Percentiles rank a stretch among this genome's conserved stretches.
These are phyloP conservation scores for Callorhinus ursinus DNA, from an alignment of 2,113 vertebrate species.

Conservation along the genomic window DNA sequence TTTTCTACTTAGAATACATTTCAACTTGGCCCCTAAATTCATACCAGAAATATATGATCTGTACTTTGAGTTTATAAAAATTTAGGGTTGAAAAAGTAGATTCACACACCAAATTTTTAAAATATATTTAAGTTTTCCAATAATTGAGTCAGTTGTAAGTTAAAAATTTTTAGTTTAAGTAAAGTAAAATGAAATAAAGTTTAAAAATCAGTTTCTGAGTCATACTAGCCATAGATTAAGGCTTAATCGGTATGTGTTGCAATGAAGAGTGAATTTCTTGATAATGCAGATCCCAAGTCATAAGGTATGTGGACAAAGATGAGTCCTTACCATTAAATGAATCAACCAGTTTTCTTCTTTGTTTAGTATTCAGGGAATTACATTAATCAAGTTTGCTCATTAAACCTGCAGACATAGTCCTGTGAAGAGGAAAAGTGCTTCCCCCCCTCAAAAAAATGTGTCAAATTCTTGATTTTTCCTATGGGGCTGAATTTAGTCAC, in stretches of 20 bases:
- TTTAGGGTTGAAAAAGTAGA: not conserved
- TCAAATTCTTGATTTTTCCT: slow-evolving; percentile 58
- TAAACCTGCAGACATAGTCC: not conserved
- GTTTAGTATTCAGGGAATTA: slow-evolving; percentile 23
- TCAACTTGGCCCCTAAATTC: not conserved
- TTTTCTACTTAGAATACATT: slow-evolving; percentile 22
- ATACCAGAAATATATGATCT: not conserved
- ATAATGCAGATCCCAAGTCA: not conserved
- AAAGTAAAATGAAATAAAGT: slow-evolving; percentile 8
- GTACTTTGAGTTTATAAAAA: slow-evolving; percentile 3
- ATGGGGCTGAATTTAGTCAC: slow-evolving; percentile 43
- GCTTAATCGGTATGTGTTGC: not conserved
- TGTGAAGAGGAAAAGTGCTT: not conserved
- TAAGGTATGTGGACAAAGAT: not conserved
- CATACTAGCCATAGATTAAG: not conserved
- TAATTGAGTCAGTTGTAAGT: not conserved
- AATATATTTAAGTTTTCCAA: not conserved
- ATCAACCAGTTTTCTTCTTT: slow-evolving; percentile 18
- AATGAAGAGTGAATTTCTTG: not conserved
- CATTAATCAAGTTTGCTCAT: not conserved
- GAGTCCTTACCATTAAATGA: not conserved
- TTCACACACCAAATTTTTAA: not conserved
- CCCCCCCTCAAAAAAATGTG: not conserved
- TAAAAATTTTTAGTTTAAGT: not conserved
- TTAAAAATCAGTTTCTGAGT: not conserved